phyloP scores from a whole-genome alignment of 2,797 vertebrate species.

The Muraenolepis orangiensis region DNA sequence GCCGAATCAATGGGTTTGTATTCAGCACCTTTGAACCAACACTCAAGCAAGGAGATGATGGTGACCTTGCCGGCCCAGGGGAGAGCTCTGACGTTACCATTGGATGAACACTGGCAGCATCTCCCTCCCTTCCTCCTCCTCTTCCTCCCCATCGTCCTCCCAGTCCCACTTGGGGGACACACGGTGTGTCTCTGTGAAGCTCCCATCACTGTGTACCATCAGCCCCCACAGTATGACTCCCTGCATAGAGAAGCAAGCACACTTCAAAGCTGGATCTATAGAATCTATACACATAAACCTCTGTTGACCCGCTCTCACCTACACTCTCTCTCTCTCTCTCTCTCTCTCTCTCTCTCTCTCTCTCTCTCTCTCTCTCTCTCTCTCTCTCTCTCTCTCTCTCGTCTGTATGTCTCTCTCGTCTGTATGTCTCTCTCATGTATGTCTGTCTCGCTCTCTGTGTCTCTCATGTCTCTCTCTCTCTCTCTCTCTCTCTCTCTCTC shows the following conservation, averaged over 20 bases:
- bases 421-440: no score
- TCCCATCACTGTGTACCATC: conserved; percentile 28
- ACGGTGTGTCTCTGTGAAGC: conserved; percentile 3
- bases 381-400: no score
- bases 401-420: no score
- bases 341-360: not conserved
- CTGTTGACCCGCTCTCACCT: not conserved
- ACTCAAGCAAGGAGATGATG: conserved; percentile 42
- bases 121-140: conserved; percentile 22
- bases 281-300: not conserved
- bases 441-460: no score
- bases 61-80: conserved; percentile 48
- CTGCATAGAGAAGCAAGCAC: conserved; percentile 32
- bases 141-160: conserved; percentile 17
- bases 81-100: not conserved
- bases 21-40: conserved; percentile 49
- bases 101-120: conserved; percentile 22
- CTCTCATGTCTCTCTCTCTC: not conserved
- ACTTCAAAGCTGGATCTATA: conserved; percentile 42
- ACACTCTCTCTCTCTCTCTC: not conserved
- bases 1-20: conserved; percentile 43
- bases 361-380: not conserved
- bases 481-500: not conserved
- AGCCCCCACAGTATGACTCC: conserved; percentile 25
- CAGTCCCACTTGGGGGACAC: conserved; percentile 9